Evolutionary conservation across 2,113 vertebrate species (phyloP).

Genomic region (Triplophysa rosa): DNA sequence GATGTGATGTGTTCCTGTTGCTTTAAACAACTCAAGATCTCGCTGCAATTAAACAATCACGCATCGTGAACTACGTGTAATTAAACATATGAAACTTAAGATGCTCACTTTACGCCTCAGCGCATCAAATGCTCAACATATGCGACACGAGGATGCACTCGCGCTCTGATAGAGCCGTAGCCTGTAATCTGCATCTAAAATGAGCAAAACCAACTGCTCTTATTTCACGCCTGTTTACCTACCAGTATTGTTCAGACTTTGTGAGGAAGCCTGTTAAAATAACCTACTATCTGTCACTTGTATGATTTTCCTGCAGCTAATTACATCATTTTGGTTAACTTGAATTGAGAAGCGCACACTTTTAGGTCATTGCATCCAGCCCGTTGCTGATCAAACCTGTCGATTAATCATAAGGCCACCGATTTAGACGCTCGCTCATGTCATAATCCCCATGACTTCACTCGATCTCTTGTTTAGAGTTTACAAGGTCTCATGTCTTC

Average conservation of each 20-base stretch:
- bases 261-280: slow-evolving; percentile 20
- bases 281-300: neutral
- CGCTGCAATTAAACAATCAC: neutral
- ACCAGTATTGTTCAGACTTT: neutral
- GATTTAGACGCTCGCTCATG: neutral
- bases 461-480: neutral
- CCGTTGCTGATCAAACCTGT: slow-evolving; percentile 10
- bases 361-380: neutral
- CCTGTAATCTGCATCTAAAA: slow-evolving; percentile 51
- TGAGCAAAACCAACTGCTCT: slow-evolving; percentile 44
- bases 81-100: neutral
- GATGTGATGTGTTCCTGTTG: too few relatives aligned
- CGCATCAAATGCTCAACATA: neutral
- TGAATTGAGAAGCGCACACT: slow-evolving; percentile 2
- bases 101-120: neutral
- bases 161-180: slow-evolving; percentile 10
- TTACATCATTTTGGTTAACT: slow-evolving; percentile 35
- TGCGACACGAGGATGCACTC: slow-evolving; percentile 16
- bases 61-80: neutral
- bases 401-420: neutral
- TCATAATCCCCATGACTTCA: slow-evolving; percentile 1
- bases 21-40: neutral
- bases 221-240: slow-evolving; percentile 27
- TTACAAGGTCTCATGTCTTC: neutral
- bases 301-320: slow-evolving; percentile 33